Base-by-base conservation (phyloP, 1,140 invertebrate genomes). In the Trichogramma pretiosum region DNA sequence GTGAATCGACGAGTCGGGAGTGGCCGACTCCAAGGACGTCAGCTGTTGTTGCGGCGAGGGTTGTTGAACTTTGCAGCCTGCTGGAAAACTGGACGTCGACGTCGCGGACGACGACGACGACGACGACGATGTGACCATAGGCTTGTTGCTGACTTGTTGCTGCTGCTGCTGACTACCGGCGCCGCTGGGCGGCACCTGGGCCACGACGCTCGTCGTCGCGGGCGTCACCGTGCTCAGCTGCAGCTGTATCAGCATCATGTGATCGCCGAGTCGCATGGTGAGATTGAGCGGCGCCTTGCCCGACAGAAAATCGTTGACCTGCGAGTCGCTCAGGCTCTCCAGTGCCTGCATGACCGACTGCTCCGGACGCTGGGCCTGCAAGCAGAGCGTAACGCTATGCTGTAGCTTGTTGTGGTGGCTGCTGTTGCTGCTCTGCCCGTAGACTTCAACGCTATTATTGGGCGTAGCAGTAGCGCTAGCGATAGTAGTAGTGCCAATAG, bases 221-320 rank as follows among this genome's bases (percentile, higher is more conserved):
- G 65, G 74, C 11, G 77, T 77, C 3, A 91, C 81, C 11, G 89
- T 93, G 35, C 89, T 93, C 41, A 96, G 71, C 65, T 95, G 91
- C 30, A 95, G 73, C 67, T 95, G 91, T 46, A 96, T 93, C 45
- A 95, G 77, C 91, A 95, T 94, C 87, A 95, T 93, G 72, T 95
- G 91, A 65, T 95, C 91, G 18, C 91, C 91, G 11, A 95, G 74
- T 48, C 90, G 80, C 89, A 95, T 94, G 32, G 89, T 94, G 38
- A 96, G 74, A 68, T 94, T 94, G 19, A 96, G 71, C 13, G 93
- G 93, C 21, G 89, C 89, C 68, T 92, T 90, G 32, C 92, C 90
- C 62, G 87, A 90, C 10, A 96, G 75, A 65, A 96, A 95, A 68
- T 94, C 91, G 74, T 92, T 93, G 47, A 96, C 91, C 75, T 84